These are phyloP conservation scores for Crocidura indochinensis DNA, from an alignment of 2,797 vertebrate genomes.

Conservation along the genomic window DNA sequence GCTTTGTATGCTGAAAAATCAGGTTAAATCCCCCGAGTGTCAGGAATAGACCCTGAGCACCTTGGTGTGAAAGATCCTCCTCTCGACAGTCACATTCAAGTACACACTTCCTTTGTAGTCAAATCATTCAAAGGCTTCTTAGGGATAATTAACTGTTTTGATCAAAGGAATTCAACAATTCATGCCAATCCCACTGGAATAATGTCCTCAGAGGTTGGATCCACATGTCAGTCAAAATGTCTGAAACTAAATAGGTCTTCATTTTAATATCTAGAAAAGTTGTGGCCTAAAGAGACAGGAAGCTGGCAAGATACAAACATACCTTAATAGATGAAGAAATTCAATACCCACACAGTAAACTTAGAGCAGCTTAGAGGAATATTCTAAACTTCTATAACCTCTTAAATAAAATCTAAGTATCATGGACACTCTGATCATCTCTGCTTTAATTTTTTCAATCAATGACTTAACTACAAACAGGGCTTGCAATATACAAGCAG, in stretches of 20 bases:
- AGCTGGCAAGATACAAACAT: conserved; percentile 35
- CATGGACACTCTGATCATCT: neutral
- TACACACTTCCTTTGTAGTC: neutral
- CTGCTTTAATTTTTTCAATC: neutral
- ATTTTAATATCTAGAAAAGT: conserved; percentile 28
- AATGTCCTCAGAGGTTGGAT: conserved; percentile 12
- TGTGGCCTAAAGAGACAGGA: neutral
- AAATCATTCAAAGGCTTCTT: neutral
- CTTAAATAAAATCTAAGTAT: neutral
- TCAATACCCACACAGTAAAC: neutral
- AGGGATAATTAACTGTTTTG: too few species aligned
- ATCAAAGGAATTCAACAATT: neutral
- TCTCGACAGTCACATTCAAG: too few species aligned
- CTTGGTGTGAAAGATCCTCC: too few species aligned
- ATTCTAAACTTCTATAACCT: neutral
- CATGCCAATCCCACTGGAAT: neutral
- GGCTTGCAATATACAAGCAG: neutral
- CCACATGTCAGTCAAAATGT: neutral
- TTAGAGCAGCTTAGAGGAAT: neutral
- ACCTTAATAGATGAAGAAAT: conserved; percentile 50
- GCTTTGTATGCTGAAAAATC: too few species aligned
- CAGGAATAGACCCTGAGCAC: too few species aligned
- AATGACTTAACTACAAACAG: neutral
- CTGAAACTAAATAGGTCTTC: neutral
- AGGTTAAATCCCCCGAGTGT: too few species aligned